phyloP scores from a whole-genome alignment of 1,140 invertebrate species.

The Periplaneta americana region DNA sequence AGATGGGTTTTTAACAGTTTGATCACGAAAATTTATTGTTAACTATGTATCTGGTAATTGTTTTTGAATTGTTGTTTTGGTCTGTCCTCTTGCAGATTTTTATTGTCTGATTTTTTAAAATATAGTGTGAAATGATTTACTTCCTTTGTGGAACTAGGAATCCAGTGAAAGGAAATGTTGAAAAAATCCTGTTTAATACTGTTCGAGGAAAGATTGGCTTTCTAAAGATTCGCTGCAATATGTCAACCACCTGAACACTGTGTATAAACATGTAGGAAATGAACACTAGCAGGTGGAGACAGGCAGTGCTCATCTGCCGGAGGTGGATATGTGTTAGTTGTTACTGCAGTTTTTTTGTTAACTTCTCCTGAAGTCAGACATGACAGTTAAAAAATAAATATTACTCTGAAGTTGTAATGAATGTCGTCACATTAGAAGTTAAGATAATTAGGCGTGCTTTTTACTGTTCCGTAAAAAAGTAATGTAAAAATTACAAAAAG shows the following conservation, averaged over 20 bases:
- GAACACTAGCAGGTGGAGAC: background rate
- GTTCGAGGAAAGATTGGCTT: background rate
- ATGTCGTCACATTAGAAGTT: conserved; percentile 9
- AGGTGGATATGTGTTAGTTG: conserved; percentile 7
- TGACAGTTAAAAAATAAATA: conserved; percentile 1
- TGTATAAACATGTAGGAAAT: background rate
- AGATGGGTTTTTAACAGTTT: background rate
- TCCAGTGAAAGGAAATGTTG: background rate
- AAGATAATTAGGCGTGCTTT: conserved; percentile 11
- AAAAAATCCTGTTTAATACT: background rate
- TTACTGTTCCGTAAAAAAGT: conserved; percentile 17
- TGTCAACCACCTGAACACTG: background rate
- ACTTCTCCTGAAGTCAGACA: background rate
- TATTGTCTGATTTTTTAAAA: background rate
- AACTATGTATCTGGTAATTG: background rate
- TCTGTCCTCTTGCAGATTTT: background rate
- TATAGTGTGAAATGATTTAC: background rate
- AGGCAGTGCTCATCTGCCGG: too few species aligned
- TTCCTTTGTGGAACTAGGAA: background rate
- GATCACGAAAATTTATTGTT: background rate
- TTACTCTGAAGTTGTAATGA: conserved; percentile 13
- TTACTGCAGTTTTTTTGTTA: conserved; percentile 4
- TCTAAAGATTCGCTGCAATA: background rate
- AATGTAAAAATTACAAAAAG: conserved; percentile 10
- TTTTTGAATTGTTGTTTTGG: background rate